phyloP scores from a whole-genome alignment of 2,113 vertebrate species.

The Toxotes chatareus region DNA sequence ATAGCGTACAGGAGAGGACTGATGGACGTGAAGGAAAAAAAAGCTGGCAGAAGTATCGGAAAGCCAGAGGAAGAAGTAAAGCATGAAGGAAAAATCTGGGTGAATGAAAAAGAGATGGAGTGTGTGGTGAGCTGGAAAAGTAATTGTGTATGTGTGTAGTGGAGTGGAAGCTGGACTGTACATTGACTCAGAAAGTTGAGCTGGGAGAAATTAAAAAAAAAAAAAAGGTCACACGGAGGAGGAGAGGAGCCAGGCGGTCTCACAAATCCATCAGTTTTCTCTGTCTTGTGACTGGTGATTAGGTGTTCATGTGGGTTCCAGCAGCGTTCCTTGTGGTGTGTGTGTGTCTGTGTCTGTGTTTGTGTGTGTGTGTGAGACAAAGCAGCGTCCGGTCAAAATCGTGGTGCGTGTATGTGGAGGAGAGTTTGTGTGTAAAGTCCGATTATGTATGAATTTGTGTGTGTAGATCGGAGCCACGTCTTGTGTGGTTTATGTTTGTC shows the following conservation, averaged over 20 bases:
- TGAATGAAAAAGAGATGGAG: conserved; percentile 2
- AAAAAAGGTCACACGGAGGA: background rate
- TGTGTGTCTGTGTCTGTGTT: conserved; percentile 1
- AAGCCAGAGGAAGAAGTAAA: background rate
- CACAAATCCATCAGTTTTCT: background rate
- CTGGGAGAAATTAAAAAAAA: background rate
- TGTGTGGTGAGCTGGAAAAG: conserved; percentile 3
- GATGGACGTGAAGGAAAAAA: background rate
- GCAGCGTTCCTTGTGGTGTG: background rate
- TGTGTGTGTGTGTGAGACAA: background rate
- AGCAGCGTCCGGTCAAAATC: background rate
- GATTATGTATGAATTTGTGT: too few relatives aligned
- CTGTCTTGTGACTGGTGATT: conserved; percentile 18
- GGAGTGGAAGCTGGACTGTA: conserved; percentile 11
- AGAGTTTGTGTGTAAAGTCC: background rate
- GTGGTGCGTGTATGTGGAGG: background rate
- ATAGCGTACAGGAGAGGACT: too few relatives aligned
- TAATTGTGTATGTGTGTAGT: background rate
- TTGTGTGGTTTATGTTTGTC: background rate
- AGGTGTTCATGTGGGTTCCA: background rate
- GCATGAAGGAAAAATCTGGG: background rate
- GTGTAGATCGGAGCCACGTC: background rate
- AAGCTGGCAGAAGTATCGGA: background rate
- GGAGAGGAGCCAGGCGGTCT: background rate
- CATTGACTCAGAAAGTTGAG: conserved; percentile 12